Conservation (phyloP, 2,888 invertebrate species). For the Cepaea hortensis region DNA sequence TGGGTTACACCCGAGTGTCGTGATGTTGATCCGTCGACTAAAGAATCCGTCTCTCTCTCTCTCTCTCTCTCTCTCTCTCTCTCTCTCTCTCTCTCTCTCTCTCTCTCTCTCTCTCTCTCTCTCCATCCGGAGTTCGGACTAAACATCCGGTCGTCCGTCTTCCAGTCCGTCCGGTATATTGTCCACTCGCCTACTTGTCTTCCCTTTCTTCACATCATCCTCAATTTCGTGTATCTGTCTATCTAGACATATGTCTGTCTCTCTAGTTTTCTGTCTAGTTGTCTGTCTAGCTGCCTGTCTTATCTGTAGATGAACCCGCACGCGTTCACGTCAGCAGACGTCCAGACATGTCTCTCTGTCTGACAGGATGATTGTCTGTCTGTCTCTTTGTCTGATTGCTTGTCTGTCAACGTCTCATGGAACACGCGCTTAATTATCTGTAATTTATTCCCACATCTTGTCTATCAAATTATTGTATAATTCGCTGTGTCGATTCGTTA, state of each 20-base stretch:
- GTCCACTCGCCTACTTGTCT: conserved; percentile 12
- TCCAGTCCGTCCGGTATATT: not conserved
- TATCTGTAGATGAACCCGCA: not conserved
- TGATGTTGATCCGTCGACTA: no score
- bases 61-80: no score
- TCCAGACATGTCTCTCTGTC: not conserved
- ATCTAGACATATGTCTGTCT: not conserved
- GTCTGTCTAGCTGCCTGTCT: not conserved
- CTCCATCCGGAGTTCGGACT: no score
- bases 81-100: no score
- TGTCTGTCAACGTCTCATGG: no score
- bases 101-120: no score
- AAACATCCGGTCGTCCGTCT: not conserved
- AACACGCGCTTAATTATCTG: no score
- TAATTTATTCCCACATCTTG: no score
- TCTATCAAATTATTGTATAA: no score
- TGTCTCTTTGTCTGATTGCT: not conserved
- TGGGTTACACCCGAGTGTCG: no score
- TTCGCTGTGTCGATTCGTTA: no score
- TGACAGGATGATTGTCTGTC: not conserved
- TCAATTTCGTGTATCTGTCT: not conserved
- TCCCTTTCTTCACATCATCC: not conserved
- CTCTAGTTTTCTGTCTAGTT: not conserved
- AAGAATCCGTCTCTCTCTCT: no score
- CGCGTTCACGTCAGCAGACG: not conserved